Evolutionary conservation across 1,140 invertebrate species (phyloP).

Genomic region (Mercenaria mercenaria): DNA sequence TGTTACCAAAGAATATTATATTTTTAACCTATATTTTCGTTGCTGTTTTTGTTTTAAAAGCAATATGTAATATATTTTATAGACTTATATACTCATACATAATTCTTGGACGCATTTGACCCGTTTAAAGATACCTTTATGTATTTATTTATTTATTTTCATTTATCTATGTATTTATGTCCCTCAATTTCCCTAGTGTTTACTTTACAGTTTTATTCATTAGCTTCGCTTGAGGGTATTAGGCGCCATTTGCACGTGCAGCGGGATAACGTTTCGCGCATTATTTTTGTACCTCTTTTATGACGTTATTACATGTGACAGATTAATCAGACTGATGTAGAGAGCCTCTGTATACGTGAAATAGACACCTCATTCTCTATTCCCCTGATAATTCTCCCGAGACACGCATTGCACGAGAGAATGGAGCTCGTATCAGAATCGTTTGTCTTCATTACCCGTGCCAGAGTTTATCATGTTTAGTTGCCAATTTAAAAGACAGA

Average conservation of each 20-base stretch:
- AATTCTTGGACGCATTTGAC: no score
- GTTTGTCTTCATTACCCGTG: constrained; percentile 25
- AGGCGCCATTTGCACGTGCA: constrained; percentile 9
- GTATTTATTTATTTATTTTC: no score
- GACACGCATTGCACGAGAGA: constrained; percentile 12
- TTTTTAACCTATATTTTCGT: no score
- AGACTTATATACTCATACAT: no score
- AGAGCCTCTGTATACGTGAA: neutral
- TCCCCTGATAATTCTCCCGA: neutral
- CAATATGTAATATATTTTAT: no score
- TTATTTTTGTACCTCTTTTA: neutral
- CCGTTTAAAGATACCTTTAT: no score
- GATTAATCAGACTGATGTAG: constrained; percentile 14
- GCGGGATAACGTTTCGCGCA: neutral
- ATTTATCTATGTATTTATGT: no score
- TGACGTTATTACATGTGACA: constrained; percentile 26
- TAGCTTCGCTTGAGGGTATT: neutral
- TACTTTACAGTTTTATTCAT: no score
- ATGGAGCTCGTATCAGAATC: constrained; percentile 2
- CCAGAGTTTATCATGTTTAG: constrained; percentile 21
- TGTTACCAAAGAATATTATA: no score
- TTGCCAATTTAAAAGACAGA: constrained; percentile 35
- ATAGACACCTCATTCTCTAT: neutral
- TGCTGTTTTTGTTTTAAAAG: no score
- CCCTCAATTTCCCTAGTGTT: no score